phyloP scores from a whole-genome alignment of 1,140 invertebrate species.

The Carcinoscorpius rotundicauda region DNA sequence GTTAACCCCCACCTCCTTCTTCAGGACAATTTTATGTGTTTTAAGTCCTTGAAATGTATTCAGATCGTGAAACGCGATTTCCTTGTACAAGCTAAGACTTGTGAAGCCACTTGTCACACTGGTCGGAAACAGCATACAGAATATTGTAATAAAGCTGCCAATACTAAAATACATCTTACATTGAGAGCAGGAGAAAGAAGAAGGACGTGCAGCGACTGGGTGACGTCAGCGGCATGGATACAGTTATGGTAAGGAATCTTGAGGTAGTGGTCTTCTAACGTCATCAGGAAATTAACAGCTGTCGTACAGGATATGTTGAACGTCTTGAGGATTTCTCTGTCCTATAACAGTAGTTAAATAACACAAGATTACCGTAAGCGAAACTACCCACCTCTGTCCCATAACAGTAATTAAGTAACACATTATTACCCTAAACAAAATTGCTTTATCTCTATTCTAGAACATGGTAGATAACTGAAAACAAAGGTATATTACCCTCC shows the following conservation, averaged over 20 bases:
- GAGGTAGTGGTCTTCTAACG: slow-evolving; percentile 95
- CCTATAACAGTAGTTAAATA: slow-evolving; percentile 41
- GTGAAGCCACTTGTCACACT: too few species aligned
- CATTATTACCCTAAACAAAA: too few species aligned
- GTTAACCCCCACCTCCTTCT: too few species aligned
- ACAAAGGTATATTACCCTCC: slow-evolving; percentile 44
- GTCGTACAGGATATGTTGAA: slow-evolving; percentile 90
- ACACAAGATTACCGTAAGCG: neutral
- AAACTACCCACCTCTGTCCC: too few species aligned
- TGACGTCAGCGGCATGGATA: slow-evolving; percentile 86
- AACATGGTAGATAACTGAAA: slow-evolving; percentile 15
- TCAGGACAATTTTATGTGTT: too few species aligned
- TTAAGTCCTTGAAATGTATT: too few species aligned
- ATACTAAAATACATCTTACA: slow-evolving; percentile 38
- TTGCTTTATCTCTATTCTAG: too few species aligned
- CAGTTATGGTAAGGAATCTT: slow-evolving; percentile 93
- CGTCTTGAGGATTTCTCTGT: slow-evolving; percentile 74
- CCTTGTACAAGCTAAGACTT: too few species aligned
- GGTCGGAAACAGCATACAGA: too few species aligned
- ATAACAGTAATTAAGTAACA: too few species aligned
- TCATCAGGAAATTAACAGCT: slow-evolving; percentile 90
- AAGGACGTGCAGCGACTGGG: slow-evolving; percentile 88
- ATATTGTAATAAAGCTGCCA: neutral
- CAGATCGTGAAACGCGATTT: too few species aligned
- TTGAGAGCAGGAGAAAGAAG: slow-evolving; percentile 53